Evolutionary conservation across 92 coral and sea anemone species (phyloP), one percentile per base, ranked within the genome.

Genomic region (Epizoanthus illoricatus): DNA sequence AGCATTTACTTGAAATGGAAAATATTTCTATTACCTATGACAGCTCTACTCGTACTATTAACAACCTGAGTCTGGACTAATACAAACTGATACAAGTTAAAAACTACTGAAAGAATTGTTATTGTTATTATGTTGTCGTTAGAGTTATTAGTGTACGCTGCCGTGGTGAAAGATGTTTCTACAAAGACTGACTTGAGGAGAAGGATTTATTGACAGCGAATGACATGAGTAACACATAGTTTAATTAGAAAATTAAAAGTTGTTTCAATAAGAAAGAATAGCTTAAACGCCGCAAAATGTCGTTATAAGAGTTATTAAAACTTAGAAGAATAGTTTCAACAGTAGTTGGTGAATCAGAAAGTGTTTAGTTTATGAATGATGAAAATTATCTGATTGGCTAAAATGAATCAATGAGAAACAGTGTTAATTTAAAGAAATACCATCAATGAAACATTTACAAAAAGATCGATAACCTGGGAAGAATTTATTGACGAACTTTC

Each of bases 21-120:
- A 33, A 81, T 24, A 81, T 70, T 74, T 69, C 85, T 73, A 54
- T 73, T 73, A 55, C 79, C 79, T 73, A 73, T 73, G 79, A 55
- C 79, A 73, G 79, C 79, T 73, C 79, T 11, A 21, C 79, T 54
- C 79, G 79, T 73, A 73, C 78, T 73, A 73, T 73, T 19, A 73
- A 73, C 12, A 73, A 73, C 23, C 43, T 73, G 79, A 73, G 79
- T 73, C 47, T 73, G 79, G 79, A 73, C 47, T 73, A 55, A 28
- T 55, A 54, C 64, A 73, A 73, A 54, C 28, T 9, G n/a, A n/a
- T n/a, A n/a, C n/a, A 73, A 54, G 79, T 10, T 21, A 73, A 73
- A 3, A 73, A 54, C 79, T 73, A 61, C 78, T 12, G 47, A 28
- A 42, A 71, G 23, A 17, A 66, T 28, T 28, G 47, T 42, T 71